phyloP scores from a whole-genome alignment of 92 coral and sea anemone genomes.

The Muricea muricata region DNA sequence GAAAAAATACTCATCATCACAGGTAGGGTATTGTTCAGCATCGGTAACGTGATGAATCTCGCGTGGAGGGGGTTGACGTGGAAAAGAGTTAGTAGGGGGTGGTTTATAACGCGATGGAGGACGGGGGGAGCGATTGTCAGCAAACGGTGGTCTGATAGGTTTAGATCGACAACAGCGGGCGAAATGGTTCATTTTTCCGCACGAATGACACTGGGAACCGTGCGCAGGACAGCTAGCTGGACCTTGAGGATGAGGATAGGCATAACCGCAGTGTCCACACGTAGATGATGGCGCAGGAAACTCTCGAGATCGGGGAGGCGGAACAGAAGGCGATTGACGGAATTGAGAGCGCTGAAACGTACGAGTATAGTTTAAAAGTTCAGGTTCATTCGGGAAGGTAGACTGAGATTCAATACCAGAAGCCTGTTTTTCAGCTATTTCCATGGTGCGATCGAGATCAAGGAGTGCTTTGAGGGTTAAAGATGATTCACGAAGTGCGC shows the following conservation, averaged over 20 bases:
- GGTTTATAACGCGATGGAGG: too few relatives aligned
- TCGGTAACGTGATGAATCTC: neutral
- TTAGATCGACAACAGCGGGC: neutral
- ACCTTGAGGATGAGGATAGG: conserved; percentile 18
- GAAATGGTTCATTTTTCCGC: conserved; percentile 17
- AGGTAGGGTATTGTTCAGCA: neutral
- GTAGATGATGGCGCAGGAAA: neutral
- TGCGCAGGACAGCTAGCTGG: conserved; percentile 11
- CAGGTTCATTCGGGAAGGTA: neutral
- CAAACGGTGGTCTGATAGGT: too few relatives aligned
- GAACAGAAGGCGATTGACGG: neutral
- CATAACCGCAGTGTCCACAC: conserved; percentile 14
- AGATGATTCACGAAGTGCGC: conserved; percentile 11
- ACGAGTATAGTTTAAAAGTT: neutral
- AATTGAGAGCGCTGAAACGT: neutral
- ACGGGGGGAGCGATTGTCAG: neutral
- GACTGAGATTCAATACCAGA: conserved; percentile 2
- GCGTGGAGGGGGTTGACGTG: neutral
- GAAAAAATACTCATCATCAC: conserved; percentile 10
- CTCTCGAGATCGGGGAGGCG: neutral
- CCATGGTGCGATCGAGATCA: conserved; percentile 36
- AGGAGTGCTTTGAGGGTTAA: conserved; percentile 21
- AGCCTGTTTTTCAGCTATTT: conserved; percentile 35
- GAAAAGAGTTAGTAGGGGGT: too few relatives aligned
- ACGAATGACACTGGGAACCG: conserved; percentile 10